Percentiles rank a stretch among this genome's conserved stretches.
Evolutionary conservation across 2,113 vertebrate species (phyloP).

Genomic region (Centrocercus urophasianus): DNA sequence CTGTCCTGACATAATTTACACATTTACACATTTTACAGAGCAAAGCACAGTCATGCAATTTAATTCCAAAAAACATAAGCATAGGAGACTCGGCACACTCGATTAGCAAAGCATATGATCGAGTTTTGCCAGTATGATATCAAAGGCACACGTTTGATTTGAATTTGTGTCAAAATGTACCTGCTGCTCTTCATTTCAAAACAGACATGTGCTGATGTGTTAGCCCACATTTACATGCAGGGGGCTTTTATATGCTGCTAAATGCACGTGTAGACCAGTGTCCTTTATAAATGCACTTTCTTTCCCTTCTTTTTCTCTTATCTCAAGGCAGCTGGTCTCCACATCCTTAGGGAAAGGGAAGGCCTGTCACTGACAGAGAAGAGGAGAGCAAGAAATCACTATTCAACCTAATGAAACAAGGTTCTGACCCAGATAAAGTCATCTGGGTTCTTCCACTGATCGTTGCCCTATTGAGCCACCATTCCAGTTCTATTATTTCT

Average conservation of each 20-base stretch:
- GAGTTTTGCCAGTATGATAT: conserved; percentile 66
- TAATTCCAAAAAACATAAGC: conserved; percentile 85
- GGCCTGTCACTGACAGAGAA: not conserved
- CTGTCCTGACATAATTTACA: conserved; percentile 84
- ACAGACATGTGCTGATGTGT: conserved; percentile 48
- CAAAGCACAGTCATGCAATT: conserved; percentile 80
- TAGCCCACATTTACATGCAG: conserved; percentile 6
- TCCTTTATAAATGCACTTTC: conserved; percentile 69
- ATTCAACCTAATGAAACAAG: conserved; percentile 48
- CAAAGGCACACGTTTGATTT: conserved; percentile 61
- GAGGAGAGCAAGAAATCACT: conserved; percentile 20
- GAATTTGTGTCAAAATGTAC: conserved; percentile 61
- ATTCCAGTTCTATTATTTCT: conserved; percentile 71
- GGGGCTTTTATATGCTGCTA: conserved; percentile 27
- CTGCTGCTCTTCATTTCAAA: conserved; percentile 56
- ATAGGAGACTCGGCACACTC: conserved; percentile 72
- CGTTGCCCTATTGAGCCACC: conserved; percentile 66
- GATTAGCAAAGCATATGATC: conserved; percentile 72
- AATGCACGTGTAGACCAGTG: conserved; percentile 69
- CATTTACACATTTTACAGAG: conserved; percentile 85
- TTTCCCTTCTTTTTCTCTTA: conserved; percentile 39
- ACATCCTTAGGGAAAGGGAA: conserved; percentile 41
- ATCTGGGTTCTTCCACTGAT: conserved; percentile 61
- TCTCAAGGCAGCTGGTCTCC: conserved; percentile 57
- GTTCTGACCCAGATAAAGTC: conserved; percentile 62